Conservation (phyloP, 1,140 invertebrate species). For the Harpegnathos saltator region DNA sequence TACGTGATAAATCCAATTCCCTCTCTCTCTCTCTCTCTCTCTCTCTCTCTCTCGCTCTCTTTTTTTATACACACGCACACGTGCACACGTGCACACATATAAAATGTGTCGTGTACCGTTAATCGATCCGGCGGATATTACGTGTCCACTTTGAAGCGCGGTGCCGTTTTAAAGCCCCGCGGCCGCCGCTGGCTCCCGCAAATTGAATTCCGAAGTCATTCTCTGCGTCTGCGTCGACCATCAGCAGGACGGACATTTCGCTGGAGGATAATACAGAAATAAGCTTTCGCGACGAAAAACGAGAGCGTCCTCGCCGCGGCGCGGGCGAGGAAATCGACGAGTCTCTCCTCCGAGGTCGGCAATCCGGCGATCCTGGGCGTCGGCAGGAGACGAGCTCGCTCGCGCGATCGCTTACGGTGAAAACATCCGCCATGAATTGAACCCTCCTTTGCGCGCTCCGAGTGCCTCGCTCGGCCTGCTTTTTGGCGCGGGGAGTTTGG, state of each 20-base stretch:
- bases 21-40: too few relatives aligned
- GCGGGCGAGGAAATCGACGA: too few relatives aligned
- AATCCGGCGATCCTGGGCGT: too few relatives aligned
- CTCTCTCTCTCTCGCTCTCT: too few relatives aligned
- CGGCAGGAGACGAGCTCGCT: too few relatives aligned
- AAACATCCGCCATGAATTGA: too few relatives aligned
- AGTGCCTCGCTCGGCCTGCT: too few relatives aligned
- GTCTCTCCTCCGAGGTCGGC: too few relatives aligned
- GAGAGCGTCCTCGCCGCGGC: neutral
- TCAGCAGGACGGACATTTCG: conserved; percentile 58
- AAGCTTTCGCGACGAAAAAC: neutral
- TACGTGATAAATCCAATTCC: conserved; percentile 46
- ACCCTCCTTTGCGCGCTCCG: too few relatives aligned
- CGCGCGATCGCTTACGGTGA: too few relatives aligned
- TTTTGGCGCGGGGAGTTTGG: too few relatives aligned
- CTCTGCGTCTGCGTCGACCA: conserved; percentile 47
- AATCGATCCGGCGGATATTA: conserved; percentile 73
- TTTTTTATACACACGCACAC: conserved; percentile 25
- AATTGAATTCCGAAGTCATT: conserved; percentile 71
- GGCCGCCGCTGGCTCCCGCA: conserved; percentile 40
- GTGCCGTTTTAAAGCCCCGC: conserved; percentile 59
- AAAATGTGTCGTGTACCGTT: conserved; percentile 54
- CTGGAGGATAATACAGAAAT: conserved; percentile 52
- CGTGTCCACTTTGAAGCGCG: conserved; percentile 65
- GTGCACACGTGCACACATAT: too few relatives aligned